Base-by-base conservation (phyloP, 2,888 invertebrate species). In the Adela reaumurella region DNA sequence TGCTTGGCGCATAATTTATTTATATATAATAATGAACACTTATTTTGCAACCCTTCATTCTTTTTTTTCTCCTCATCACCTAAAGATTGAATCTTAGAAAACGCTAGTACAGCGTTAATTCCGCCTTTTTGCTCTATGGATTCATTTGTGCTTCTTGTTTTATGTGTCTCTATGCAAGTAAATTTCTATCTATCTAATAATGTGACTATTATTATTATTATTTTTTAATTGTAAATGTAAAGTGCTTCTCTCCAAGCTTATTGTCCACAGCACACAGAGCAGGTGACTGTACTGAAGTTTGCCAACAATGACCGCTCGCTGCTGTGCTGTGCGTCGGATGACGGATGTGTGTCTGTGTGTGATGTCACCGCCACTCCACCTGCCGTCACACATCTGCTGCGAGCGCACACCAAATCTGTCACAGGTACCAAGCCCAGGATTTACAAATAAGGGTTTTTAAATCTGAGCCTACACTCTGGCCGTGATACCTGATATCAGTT, bases 221-320 rank as follows among this genome's bases (percentile, higher is more conserved):
- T 43, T 17, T 17, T 44, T 17, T 48, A n/a, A 19, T 8, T 14
- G 17, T 19, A 17, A 11, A 42, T 10, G 19, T 17, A 43, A 6
- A 11, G 43, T 43, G n/a, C n/a, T n/a, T n/a, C n/a, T n/a, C n/a
- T n/a, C n/a, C n/a, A n/a, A n/a, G n/a, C n/a, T n/a, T n/a, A n/a
- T 46, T 51, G 51, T 60, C 65, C 57, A 19, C 60, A 86, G 82
- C 89, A 89, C 59, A 80, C 77, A 29, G 81, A 83, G 51, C 83
- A 87, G 64, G 89, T 92, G 41, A 88, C 88, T 17, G 85, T 89
- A 67, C 83, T 92, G 20, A 90, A 89, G 65, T 91, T 90, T 76
- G 92, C 92, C 0, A 89, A 92, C 70, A 91, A 93, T 65, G 92
- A 93, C 62, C 84, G 87, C 51, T 87, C 89, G 5, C 83, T 86